These are phyloP conservation scores for Drosophila putrida DNA, from an alignment of 2,888 invertebrate genomes.

Conservation along the genomic window DNA sequence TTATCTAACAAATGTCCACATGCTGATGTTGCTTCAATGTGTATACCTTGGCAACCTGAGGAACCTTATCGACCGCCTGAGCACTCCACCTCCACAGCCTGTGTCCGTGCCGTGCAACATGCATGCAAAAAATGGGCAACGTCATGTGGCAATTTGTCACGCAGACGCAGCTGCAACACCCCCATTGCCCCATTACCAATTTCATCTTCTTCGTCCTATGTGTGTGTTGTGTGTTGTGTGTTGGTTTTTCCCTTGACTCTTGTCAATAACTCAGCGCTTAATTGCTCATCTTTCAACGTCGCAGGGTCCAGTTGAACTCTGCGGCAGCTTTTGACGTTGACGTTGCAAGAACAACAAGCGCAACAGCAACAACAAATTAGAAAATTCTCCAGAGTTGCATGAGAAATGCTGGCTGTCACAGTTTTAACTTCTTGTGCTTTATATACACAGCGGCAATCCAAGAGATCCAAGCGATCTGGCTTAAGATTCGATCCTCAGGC, in stretches of 20 bases:
- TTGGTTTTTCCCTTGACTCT: slow-evolving; percentile 46
- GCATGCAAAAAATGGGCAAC: slow-evolving; percentile 53
- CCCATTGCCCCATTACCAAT: background rate
- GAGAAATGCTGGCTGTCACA: slow-evolving; percentile 69
- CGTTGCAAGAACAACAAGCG: background rate
- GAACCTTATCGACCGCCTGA: slow-evolving; percentile 47
- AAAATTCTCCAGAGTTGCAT: slow-evolving; percentile 48
- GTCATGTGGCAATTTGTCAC: slow-evolving; percentile 77
- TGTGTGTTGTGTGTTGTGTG: background rate
- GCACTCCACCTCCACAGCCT: slow-evolving; percentile 33
- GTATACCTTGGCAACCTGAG: slow-evolving; percentile 39
- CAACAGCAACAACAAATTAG: slow-evolving; percentile 56
- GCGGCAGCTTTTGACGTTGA: slow-evolving; percentile 51
- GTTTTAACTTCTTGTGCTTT: slow-evolving; percentile 60
- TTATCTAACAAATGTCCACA: slow-evolving; percentile 68
- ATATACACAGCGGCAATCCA: slow-evolving; percentile 37
- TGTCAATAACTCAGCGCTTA: slow-evolving; percentile 81
- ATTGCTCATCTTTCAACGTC: slow-evolving; percentile 81
- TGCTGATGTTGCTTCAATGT: slow-evolving; percentile 17
- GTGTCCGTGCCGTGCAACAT: slow-evolving; percentile 17
- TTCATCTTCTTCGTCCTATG: background rate
- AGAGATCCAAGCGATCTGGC: slow-evolving; percentile 23
- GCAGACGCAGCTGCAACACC: slow-evolving; percentile 51
- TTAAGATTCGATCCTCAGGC: slow-evolving; percentile 17
- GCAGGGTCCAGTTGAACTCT: slow-evolving; percentile 32